These are phyloP conservation scores for Cephus nigrinus DNA, from an alignment of 2,888 invertebrate genomes.

Conservation along the genomic window DNA sequence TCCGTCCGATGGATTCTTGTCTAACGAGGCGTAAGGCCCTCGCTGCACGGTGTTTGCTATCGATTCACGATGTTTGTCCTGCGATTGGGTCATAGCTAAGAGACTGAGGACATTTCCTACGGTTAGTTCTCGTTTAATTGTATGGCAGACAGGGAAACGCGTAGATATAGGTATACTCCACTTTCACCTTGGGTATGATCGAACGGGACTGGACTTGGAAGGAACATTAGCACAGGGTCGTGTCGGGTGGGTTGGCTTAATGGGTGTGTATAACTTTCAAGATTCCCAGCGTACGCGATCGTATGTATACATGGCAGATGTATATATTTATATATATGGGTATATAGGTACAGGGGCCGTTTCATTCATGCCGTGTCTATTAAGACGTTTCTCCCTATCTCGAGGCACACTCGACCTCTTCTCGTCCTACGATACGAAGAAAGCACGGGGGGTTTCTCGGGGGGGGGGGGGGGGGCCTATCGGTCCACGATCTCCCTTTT, in stretches of 20 bases:
- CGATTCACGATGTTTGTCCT: neutral
- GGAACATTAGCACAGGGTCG: neutral
- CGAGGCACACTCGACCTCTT: neutral
- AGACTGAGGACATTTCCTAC: neutral
- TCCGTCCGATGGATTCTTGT: neutral
- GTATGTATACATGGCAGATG: constrained; percentile 8
- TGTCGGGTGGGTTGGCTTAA: neutral
- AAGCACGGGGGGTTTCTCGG: neutral
- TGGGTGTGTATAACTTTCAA: neutral
- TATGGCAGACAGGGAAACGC: neutral
- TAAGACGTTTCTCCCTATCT: neutral
- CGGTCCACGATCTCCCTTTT: neutral
- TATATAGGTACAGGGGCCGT: neutral
- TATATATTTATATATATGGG: neutral
- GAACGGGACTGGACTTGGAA: neutral
- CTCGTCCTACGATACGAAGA: neutral
- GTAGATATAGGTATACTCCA: neutral
- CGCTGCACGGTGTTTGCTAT: neutral
- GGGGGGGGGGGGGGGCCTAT: neutral
- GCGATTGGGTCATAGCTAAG: neutral
- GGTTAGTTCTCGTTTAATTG: neutral
- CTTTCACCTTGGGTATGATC: neutral
- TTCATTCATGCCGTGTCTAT: constrained; percentile 7
- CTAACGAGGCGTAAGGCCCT: neutral
- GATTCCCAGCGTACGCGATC: neutral